Conservation (phyloP, 2,888 invertebrate genomes). For the Danaus chrysippus region DNA sequence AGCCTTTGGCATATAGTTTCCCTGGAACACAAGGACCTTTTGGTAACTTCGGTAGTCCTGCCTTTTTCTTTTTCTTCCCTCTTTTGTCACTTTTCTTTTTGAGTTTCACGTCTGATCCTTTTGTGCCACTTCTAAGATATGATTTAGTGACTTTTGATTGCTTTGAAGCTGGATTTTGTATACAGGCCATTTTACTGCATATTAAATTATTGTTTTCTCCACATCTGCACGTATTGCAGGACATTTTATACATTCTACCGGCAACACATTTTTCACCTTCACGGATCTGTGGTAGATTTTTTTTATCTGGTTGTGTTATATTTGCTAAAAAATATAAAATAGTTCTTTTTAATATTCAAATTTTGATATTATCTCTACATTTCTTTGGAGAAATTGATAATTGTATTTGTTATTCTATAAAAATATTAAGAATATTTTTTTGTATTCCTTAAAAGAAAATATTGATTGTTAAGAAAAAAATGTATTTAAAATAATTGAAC, state of each 20-base stretch:
- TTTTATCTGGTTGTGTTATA: conserved; percentile 1
- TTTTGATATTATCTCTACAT: too few relatives aligned
- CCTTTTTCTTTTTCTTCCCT: not conserved
- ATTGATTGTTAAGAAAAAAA: too few relatives aligned
- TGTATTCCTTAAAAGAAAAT: too few relatives aligned
- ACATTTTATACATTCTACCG: conserved; percentile 47
- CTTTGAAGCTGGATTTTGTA: conserved; percentile 18
- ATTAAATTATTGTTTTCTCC: conserved; percentile 38
- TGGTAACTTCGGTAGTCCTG: conserved; percentile 30
- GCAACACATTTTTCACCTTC: conserved; percentile 47
- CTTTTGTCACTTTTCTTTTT: conserved; percentile 7
- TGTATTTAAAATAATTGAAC: too few relatives aligned
- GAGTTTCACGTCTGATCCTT: conserved; percentile 9
- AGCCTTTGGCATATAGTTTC: conserved; percentile 44
- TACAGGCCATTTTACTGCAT: conserved; percentile 65
- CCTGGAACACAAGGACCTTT: conserved; percentile 47
- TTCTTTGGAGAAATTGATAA: too few relatives aligned
- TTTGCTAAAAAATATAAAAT: conserved; percentile 17
- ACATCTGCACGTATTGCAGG: conserved; percentile 62
- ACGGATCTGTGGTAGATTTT: conserved; percentile 43
- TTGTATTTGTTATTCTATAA: too few relatives aligned
- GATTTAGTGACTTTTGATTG: not conserved
- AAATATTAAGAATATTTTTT: too few relatives aligned
- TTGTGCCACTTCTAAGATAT: not conserved
- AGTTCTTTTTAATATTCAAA: not conserved